Percentiles rank a stretch among this genome's conserved stretches.
phyloP scores from a whole-genome alignment of 2,797 vertebrate species.

The Apodemus agrarius region DNA sequence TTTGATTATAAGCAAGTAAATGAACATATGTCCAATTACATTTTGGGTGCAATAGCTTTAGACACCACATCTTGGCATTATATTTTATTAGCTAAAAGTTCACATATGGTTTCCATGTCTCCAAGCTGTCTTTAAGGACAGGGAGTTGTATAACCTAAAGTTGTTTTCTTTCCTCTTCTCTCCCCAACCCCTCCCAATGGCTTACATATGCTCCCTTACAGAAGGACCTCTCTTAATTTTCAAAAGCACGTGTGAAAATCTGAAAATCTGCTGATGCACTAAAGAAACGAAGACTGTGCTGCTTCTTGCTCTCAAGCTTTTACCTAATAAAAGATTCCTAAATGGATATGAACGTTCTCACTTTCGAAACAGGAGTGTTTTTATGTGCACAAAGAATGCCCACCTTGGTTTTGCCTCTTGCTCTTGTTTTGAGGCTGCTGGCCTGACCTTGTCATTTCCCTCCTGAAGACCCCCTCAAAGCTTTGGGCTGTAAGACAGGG shows the following conservation, averaged over 20 bases:
- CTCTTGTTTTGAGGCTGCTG: neutral
- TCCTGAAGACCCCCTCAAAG: conserved; percentile 55
- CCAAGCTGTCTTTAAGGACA: conserved; percentile 87
- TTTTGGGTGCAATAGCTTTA: conserved; percentile 88
- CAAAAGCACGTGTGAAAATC: conserved; percentile 74
- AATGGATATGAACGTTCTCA: conserved; percentile 69
- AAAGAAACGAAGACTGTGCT: conserved; percentile 81
- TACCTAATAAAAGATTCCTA: conserved; percentile 73
- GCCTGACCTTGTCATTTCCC: neutral
- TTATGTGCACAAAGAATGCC: conserved; percentile 6
- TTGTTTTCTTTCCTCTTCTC: conserved; percentile 82
- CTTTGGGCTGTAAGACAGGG: neutral
- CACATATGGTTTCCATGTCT: conserved; percentile 91
- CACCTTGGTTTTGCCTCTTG: conserved; percentile 18
- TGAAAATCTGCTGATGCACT: conserved; percentile 81
- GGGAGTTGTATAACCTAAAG: conserved; percentile 84
- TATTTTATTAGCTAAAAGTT: conserved; percentile 89
- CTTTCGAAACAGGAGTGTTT: conserved; percentile 44
- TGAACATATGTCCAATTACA: conserved; percentile 89
- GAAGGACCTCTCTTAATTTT: conserved; percentile 36
- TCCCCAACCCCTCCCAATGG: conserved; percentile 68
- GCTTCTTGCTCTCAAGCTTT: conserved; percentile 77
- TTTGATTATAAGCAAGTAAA: conserved; percentile 89
- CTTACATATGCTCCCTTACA: conserved; percentile 82
- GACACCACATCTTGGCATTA: conserved; percentile 88